These are phyloP conservation scores for Takifugu ocellatus DNA, from an alignment of 2,797 vertebrate species.

Conservation along the genomic window DNA sequence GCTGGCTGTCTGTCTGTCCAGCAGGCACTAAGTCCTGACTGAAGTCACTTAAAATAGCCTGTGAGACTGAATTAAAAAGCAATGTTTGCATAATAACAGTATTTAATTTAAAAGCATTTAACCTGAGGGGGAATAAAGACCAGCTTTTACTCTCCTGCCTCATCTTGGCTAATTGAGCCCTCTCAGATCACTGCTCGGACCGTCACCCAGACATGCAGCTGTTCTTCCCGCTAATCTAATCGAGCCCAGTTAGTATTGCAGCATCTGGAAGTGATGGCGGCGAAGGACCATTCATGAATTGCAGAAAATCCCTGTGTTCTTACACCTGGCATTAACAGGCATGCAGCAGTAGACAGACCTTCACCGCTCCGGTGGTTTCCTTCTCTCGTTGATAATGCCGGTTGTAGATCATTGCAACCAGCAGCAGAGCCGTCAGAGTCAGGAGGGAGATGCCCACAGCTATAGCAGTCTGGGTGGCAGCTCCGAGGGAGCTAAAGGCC, in stretches of 20 bases:
- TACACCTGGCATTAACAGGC: conserved; percentile 89
- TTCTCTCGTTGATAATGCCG: conserved; percentile 81
- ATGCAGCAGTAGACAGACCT: conserved; percentile 64
- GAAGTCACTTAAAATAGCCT: too few relatives aligned
- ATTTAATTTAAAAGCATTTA: too few relatives aligned
- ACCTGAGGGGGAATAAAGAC: too few relatives aligned
- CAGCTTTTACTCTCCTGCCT: too few relatives aligned
- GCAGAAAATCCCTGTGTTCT: conserved; percentile 51
- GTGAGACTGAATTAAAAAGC: too few relatives aligned
- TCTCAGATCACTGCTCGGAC: conserved; percentile 87
- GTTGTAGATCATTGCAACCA: conserved; percentile 85
- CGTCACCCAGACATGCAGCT: conserved; percentile 59
- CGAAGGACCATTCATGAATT: too few relatives aligned
- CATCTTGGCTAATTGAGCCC: conserved; percentile 73
- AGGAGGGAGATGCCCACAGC: conserved; percentile 86
- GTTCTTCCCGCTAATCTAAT: too few relatives aligned
- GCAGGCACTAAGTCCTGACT: too few relatives aligned
- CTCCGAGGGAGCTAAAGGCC: conserved; percentile 86
- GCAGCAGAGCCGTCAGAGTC: conserved; percentile 82
- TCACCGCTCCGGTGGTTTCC: conserved; percentile 66
- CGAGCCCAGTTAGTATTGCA: too few relatives aligned
- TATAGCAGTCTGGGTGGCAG: conserved; percentile 84
- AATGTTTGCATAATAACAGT: too few relatives aligned
- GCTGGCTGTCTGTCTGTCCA: too few relatives aligned
- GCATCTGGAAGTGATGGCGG: too few relatives aligned